phyloP scores from a whole-genome alignment of 1,140 invertebrate genomes.

The Subanguina moxae region DNA sequence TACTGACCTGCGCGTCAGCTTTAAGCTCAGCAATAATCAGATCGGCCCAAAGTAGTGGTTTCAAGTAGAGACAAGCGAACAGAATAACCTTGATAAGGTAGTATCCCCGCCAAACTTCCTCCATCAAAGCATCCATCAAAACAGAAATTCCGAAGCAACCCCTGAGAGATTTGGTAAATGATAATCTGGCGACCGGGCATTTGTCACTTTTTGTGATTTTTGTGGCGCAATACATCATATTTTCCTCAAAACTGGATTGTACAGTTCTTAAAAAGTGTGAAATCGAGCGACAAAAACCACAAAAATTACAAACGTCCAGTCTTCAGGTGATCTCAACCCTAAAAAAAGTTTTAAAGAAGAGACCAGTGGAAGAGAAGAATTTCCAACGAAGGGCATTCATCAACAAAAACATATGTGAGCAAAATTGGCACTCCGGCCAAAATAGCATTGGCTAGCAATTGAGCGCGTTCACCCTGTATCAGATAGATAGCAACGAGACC shows the following conservation, averaged over 20 bases:
- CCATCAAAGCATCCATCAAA: constrained; percentile 21
- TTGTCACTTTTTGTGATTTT: too few species aligned
- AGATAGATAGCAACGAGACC: constrained; percentile 19
- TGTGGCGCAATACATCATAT: too few species aligned
- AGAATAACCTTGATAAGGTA: constrained; percentile 38
- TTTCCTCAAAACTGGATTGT: too few species aligned
- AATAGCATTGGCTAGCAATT: constrained; percentile 31
- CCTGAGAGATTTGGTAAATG: constrained; percentile 21
- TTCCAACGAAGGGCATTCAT: constrained; percentile 25
- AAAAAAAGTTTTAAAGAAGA: neutral
- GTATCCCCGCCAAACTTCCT: constrained; percentile 33
- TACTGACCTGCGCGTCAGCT: neutral
- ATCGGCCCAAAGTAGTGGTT: constrained; percentile 20
- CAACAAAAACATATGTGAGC: constrained; percentile 29
- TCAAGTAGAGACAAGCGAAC: constrained; percentile 28
- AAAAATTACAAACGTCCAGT: too few species aligned
- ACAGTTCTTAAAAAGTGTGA: too few species aligned
- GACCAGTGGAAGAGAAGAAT: constrained; percentile 30
- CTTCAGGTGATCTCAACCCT: neutral
- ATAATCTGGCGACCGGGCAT: too few species aligned
- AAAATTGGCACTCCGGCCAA: constrained; percentile 24
- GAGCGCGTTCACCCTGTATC: constrained; percentile 16
- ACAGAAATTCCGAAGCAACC: constrained; percentile 23
- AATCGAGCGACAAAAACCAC: too few species aligned
- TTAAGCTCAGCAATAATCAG: constrained; percentile 24